Conservation (phyloP, 2,888 invertebrate species). For the Drosophila demipolita region DNA sequence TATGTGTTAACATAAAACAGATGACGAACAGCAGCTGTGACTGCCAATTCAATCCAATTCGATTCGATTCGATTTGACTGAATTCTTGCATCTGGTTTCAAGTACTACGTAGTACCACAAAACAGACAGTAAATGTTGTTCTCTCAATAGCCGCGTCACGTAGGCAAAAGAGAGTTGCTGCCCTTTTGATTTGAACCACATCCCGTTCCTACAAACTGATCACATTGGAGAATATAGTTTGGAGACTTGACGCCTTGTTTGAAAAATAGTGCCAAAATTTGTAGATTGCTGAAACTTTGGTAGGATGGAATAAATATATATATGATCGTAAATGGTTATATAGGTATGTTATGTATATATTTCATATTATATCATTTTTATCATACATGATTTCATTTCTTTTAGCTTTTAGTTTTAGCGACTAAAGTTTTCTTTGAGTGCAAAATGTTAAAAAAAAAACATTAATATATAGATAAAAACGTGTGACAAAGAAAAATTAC, state of each 20-base stretch:
- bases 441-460: slow-evolving; percentile 23
- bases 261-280: neutral
- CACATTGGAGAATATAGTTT: neutral
- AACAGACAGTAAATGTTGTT: no score
- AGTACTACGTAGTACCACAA: slow-evolving; percentile 1
- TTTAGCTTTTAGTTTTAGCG: slow-evolving; percentile 58
- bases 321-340: slow-evolving; percentile 35
- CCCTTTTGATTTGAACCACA: no score
- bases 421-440: slow-evolving; percentile 51
- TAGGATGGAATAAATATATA: neutral
- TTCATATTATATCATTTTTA: slow-evolving; percentile 69
- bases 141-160: no score
- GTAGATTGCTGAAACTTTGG: neutral
- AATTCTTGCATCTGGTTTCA: slow-evolving; percentile 32
- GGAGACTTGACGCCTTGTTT: neutral
- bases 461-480: slow-evolving; percentile 37
- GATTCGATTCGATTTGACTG: slow-evolving; percentile 26
- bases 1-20: slow-evolving; percentile 76
- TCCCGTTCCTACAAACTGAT: neutral
- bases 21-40: slow-evolving; percentile 73
- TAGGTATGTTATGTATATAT: slow-evolving; percentile 73
- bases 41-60: slow-evolving; percentile 63
- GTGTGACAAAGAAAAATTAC: slow-evolving; percentile 24
- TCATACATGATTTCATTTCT: slow-evolving; percentile 74
- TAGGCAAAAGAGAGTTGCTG: no score